phyloP scores from a whole-genome alignment of 1,140 invertebrate species.

The Odontomachus brunneus region DNA sequence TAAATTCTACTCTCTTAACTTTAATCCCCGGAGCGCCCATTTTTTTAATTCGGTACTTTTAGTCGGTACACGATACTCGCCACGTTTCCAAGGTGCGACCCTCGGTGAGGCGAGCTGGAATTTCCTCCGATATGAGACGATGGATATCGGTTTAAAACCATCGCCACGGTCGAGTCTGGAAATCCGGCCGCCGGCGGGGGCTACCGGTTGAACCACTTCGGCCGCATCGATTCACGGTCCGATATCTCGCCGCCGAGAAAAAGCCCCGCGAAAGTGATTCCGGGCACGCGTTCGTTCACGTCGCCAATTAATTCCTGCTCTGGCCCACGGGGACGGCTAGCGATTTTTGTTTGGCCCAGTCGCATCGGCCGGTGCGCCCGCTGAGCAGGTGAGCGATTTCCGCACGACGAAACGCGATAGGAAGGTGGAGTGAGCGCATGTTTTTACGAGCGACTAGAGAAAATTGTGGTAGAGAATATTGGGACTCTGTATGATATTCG shows the following conservation, averaged over 20 bases:
- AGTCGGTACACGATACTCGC: not conserved
- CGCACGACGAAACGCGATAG: not conserved
- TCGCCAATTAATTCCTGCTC: slow-evolving; percentile 68
- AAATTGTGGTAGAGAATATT: too few species aligned
- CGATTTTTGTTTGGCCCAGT: slow-evolving; percentile 63
- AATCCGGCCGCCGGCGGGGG: slow-evolving; percentile 40
- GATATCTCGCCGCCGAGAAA: slow-evolving; percentile 59
- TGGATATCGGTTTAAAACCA: slow-evolving; percentile 44
- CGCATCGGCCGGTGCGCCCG: slow-evolving; percentile 18
- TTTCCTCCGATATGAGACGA: slow-evolving; percentile 27
- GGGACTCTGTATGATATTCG: too few species aligned
- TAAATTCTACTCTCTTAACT: not conserved
- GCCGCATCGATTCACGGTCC: slow-evolving; percentile 36
- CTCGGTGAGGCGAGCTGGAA: slow-evolving; percentile 1
- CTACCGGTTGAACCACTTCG: slow-evolving; percentile 35
- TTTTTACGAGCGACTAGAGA: not conserved
- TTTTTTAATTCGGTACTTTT: not conserved
- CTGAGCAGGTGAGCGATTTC: slow-evolving; percentile 57
- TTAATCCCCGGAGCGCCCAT: not conserved
- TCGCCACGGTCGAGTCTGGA: slow-evolving; percentile 36
- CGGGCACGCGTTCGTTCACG: slow-evolving; percentile 64
- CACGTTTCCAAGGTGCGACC: not conserved
- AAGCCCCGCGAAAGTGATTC: slow-evolving; percentile 69
- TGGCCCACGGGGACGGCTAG: slow-evolving; percentile 47
- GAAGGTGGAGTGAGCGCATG: too few species aligned